Percentiles rank a stretch among this genome's conserved stretches.
Conservation (phyloP, 2,113 vertebrate genomes). For the Zosterops japonicus region DNA sequence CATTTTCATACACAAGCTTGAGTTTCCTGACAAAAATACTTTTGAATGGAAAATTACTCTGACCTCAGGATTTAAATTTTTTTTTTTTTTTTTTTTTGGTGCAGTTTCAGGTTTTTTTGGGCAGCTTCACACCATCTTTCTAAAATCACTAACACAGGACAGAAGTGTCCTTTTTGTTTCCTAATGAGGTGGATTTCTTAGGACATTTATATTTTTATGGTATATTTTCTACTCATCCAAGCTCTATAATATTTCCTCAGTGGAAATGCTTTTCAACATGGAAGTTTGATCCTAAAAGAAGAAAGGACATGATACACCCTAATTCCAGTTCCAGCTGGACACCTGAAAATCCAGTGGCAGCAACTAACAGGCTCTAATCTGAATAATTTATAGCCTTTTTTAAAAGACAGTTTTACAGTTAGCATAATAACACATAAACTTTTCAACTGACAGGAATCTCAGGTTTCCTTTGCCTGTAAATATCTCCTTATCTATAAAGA, state of each 20-base stretch:
- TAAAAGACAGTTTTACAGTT: background rate
- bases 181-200: background rate
- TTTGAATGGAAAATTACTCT: background rate
- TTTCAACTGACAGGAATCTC: background rate
- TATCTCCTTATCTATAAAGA: background rate
- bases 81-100: background rate
- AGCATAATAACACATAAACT: background rate
- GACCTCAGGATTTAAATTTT: background rate
- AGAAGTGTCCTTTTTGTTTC: background rate
- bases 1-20: background rate
- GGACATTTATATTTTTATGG: background rate
- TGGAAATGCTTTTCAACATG: background rate
- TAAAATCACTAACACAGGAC: background rate
- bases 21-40: background rate
- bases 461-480: background rate
- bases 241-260: background rate
- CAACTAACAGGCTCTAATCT: background rate
- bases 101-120: background rate
- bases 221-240: background rate
- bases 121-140: background rate
- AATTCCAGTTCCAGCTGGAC: background rate
- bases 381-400: background rate
- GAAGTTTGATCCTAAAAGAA: background rate
- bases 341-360: background rate
- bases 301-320: background rate